Conservation (phyloP, 2,888 invertebrate genomes). For the Nomada hirtipes region DNA sequence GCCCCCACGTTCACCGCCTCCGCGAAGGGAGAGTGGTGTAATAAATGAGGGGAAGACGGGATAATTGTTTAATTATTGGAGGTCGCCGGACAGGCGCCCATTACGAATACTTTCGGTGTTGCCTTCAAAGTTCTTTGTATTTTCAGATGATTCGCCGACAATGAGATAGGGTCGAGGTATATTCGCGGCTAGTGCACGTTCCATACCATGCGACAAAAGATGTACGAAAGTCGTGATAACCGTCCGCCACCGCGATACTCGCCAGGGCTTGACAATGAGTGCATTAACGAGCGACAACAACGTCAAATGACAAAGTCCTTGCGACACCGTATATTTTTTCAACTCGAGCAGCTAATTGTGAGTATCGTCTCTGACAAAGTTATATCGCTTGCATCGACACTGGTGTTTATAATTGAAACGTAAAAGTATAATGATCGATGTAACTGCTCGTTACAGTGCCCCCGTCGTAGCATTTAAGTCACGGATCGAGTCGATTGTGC, state of each 20-base stretch:
- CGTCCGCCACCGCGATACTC: not conserved
- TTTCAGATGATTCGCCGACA: not conserved
- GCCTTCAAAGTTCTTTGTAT: not conserved
- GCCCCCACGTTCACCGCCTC: conserved; percentile 17
- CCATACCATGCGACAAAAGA: not conserved
- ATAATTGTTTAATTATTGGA: conserved; percentile 68
- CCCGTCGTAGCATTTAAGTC: not conserved
- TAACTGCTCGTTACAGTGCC: conserved; percentile 2
- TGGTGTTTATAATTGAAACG: conserved; percentile 69
- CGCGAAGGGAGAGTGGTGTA: conserved; percentile 43
- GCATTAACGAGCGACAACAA: conserved; percentile 72
- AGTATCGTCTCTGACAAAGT: not conserved
- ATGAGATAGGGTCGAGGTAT: not conserved
- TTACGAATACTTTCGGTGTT: not conserved
- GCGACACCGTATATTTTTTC: conserved; percentile 57
- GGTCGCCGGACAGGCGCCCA: conserved; percentile 21
- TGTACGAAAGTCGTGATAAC: conserved; percentile 35
- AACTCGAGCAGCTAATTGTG: conserved; percentile 11
- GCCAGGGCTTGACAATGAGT: conserved; percentile 12
- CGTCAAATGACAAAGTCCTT: conserved; percentile 74
- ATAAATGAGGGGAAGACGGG: conserved; percentile 38
- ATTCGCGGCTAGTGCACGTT: too few relatives aligned
- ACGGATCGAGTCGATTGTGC: not conserved
- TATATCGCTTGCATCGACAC: not conserved
- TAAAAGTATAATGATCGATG: conserved; percentile 70